Evolutionary conservation across 1,140 invertebrate species (phyloP), one percentile per base, ranked within the genome.

Genomic region (Lerema accius): DNA sequence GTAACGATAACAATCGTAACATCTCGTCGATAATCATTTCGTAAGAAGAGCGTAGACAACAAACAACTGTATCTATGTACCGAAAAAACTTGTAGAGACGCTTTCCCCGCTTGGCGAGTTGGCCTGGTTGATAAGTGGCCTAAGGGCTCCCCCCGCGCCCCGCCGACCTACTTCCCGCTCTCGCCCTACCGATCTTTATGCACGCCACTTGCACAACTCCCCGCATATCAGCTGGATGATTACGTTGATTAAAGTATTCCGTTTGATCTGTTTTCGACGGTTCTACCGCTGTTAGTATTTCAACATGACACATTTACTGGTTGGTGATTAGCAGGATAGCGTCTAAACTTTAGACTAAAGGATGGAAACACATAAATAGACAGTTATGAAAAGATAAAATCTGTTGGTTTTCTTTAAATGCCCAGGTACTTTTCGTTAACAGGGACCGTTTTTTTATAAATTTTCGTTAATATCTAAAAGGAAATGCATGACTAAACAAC

Each of bases 111-210:
- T 80, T 73, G 74, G 77, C 71, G 73, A 76, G 80, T 78, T 80
- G 78, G 80, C 79, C 77, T 71, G 69, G 67, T 85, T 88, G 85
- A 88, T 88, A 88, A 90, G 84, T 88, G 79, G 85, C 79, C 84
- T 84, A 86, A 88, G 87, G 87, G 84, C 78, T 84, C 78, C 80
- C 75, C 76, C 73, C 80, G 67, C 73, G 49, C 84, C 74, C 75
- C 76, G 59, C 35, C 76, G 87, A 87, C 87, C 87, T 78, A 90
- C 67, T 80, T 90, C 69, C 81, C 73, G 71, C 73, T 71, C 71
- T 73, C 80, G 83, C 81, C 86, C 82, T 85, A 73, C 73, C 83
- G 83, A 89, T 89, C 84, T 89, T 86, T 87, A 80, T 84, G 82
- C 83, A 83, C 67, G 74, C 76, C 73, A 80, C 85, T 90, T 90